Evolutionary conservation across 1,140 invertebrate species (phyloP).

Genomic region (Drosophila takahashii): DNA sequence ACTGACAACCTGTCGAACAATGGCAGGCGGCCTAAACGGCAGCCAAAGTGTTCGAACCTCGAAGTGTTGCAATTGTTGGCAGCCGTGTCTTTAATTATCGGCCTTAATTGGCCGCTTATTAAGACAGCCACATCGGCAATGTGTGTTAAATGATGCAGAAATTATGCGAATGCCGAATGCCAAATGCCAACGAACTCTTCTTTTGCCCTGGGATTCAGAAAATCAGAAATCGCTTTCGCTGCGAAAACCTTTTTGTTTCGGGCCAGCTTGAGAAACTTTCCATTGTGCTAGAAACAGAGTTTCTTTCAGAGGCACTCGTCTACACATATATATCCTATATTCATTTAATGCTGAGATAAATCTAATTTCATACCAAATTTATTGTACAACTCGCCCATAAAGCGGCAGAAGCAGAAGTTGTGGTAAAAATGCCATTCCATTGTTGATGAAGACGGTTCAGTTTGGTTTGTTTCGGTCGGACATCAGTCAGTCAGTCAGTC

Average conservation of each 20-base stretch:
- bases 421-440: slow-evolving; percentile 23
- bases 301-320: slow-evolving; percentile 3
- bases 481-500: slow-evolving; percentile 19
- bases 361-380: slow-evolving; percentile 48
- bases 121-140: slow-evolving; percentile 17
- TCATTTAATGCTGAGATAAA: slow-evolving; percentile 44
- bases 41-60: slow-evolving; percentile 16
- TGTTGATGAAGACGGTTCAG: slow-evolving; percentile 24
- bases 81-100: slow-evolving; percentile 56
- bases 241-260: slow-evolving; percentile 24
- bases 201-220: slow-evolving; percentile 5
- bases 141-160: slow-evolving; percentile 60
- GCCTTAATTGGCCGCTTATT: slow-evolving; percentile 61
- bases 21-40: slow-evolving; percentile 24
- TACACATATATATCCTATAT: slow-evolving; percentile 35
- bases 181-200: slow-evolving; percentile 52
- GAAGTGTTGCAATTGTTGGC: slow-evolving; percentile 37
- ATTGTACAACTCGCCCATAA: slow-evolving; percentile 43
- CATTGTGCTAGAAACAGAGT: slow-evolving; percentile 40
- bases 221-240: slow-evolving; percentile 37
- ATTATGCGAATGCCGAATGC: slow-evolving; percentile 58
- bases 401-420: slow-evolving; percentile 15
- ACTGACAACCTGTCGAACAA: slow-evolving; percentile 22
- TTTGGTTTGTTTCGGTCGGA: not conserved
- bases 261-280: slow-evolving; percentile 39